Evolutionary conservation across 23 tunicate genomes (phyloP), one percentile per base, ranked within the genome.

Genomic region (Clavelina lepadiformis): DNA sequence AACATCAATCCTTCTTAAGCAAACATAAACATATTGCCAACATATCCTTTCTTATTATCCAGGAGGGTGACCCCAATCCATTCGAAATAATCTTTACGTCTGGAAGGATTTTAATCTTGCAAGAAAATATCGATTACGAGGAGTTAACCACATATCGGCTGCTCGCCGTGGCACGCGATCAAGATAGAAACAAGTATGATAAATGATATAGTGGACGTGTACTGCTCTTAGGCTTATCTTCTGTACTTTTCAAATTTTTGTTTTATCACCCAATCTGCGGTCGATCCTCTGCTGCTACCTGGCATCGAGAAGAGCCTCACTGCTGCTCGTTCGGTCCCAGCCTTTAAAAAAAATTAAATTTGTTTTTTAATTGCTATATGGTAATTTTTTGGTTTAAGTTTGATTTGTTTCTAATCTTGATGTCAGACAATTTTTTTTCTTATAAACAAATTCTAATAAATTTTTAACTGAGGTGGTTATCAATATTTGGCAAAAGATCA

Each of bases 261-360:
- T 38, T 37, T 75, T 63, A 82, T 74, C 1, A 82, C 51, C 91
- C 91, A 82, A 7, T 67, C 82, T 4, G 91, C 91, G 18, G 91
- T 82, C 7, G 60, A 46, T 11, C 71, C 75, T 31, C 76, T 49
- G 22, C 63, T 51, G 53, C 74, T 62, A 22, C 73, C n/a, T n/a
- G n/a, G n/a, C n/a, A n/a, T n/a, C n/a, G n/a, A n/a, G n/a, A n/a
- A n/a, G n/a, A n/a, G n/a, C n/a, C n/a, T n/a, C n/a, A n/a, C n/a
- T n/a, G n/a, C n/a, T n/a, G n/a, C n/a, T n/a, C n/a, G n/a, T n/a
- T n/a, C n/a, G n/a, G n/a, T n/a, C n/a, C n/a, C n/a, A n/a, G n/a
- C n/a, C n/a, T n/a, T n/a, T n/a, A n/a, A n/a, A n/a, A n/a, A n/a
- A n/a, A n/a, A n/a, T n/a, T n/a, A n/a, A n/a, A n/a, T n/a, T n/a